Percentiles rank a stretch among this genome's conserved stretches.
phyloP scores from a whole-genome alignment of 2,888 invertebrate species.

The Mellilla xanthometata region DNA sequence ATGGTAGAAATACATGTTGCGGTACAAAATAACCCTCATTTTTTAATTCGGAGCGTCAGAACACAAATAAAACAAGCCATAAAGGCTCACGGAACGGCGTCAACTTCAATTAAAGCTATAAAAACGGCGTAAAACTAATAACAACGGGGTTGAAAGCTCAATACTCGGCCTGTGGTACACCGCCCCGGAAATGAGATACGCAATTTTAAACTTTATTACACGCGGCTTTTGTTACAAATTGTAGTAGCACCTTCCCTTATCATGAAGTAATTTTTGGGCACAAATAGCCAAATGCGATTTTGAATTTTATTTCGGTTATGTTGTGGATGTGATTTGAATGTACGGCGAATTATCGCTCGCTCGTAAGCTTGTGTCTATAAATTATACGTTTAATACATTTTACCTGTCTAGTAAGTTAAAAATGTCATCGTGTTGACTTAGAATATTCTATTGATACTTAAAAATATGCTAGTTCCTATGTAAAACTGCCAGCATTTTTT shows the following conservation, averaged over 20 bases:
- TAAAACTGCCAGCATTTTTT: too few relatives aligned
- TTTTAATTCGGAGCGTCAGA: conserved; percentile 37
- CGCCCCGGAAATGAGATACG: conserved; percentile 7
- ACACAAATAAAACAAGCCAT: conserved; percentile 47
- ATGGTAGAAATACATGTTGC: conserved; percentile 27
- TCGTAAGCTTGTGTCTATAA: background rate
- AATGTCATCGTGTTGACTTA: too few relatives aligned
- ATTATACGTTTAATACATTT: too few relatives aligned
- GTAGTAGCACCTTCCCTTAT: conserved; percentile 8
- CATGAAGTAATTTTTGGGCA: conserved; percentile 13
- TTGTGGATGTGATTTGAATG: conserved; percentile 6
- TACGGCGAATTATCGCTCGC: background rate
- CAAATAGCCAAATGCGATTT: background rate
- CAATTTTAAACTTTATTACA: conserved; percentile 13
- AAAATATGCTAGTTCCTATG: too few relatives aligned
- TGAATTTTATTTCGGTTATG: conserved; percentile 5
- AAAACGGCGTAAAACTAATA: conserved; percentile 61
- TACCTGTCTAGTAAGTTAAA: too few relatives aligned
- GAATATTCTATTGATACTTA: too few relatives aligned
- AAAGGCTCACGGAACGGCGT: conserved; percentile 53
- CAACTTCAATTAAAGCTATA: conserved; percentile 63
- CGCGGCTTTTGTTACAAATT: conserved; percentile 6
- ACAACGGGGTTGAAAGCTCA: conserved; percentile 40
- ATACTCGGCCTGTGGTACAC: conserved; percentile 19
- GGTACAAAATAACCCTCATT: conserved; percentile 33